A percentile compares a stretch with the other conserved stretches of the same genome.
phyloP scores from a whole-genome alignment of 2,113 vertebrate genomes.

The rat (Rattus norvegicus) region GRCr8 NC_086022.1:150724001-150724500 shows the following conservation, averaged over 20 bases:
- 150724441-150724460: slow-evolving; percentile 58
- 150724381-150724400: neutral
- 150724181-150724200: neutral
- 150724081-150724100: neutral
- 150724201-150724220: fast-evolving
- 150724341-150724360: neutral
- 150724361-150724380: neutral
- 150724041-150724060: neutral
- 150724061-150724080: neutral
- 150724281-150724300: no score
- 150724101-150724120: neutral
- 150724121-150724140: neutral
- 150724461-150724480: slow-evolving; percentile 65
- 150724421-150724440: neutral
- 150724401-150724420: neutral
- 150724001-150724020: neutral
- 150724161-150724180: neutral
- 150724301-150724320: neutral
- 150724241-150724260: neutral
- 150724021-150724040: neutral
- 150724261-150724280: neutral
- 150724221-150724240: neutral
- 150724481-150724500: neutral
- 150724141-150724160: no score
- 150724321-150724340: neutral